These are phyloP conservation scores for Punctoribates punctum DNA, from an alignment of 2,888 invertebrate species.

Conservation along the genomic window DNA sequence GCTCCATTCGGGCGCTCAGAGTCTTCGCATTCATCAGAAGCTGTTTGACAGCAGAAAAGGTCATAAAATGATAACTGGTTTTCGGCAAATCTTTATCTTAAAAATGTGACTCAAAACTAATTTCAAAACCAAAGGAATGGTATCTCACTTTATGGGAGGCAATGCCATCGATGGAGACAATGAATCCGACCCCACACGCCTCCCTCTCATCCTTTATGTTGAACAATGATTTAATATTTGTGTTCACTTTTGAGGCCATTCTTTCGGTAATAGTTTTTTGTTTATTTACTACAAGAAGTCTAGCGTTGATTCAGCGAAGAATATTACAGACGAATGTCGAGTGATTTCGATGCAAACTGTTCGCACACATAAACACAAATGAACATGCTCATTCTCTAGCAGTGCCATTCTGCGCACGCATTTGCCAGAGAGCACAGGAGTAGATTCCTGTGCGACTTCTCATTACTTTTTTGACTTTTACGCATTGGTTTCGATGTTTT, in stretches of 20 bases:
- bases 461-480: background rate
- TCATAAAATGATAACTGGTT: background rate
- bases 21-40: slow-evolving; percentile 93
- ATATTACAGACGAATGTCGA: background rate
- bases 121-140: background rate
- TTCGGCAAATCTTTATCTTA: background rate
- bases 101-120: background rate
- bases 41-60: slow-evolving; percentile 56
- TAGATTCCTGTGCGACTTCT: background rate
- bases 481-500: background rate
- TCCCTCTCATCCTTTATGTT: slow-evolving; percentile 93
- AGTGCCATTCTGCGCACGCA: background rate
- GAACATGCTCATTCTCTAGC: background rate
- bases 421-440: background rate
- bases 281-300: background rate
- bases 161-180: slow-evolving; percentile 94
- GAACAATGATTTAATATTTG: slow-evolving; percentile 63
- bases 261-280: slow-evolving; percentile 7
- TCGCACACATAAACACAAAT: background rate
- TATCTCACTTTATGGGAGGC: slow-evolving; percentile 69
- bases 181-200: slow-evolving; percentile 98
- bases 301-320: slow-evolving; percentile 10
- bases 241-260: slow-evolving; percentile 10
- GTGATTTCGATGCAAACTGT: no score
- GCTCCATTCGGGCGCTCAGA: slow-evolving; percentile 95